Evolutionary conservation across 2,888 invertebrate species (phyloP), one percentile per base, ranked within the genome.

Genomic region (Pardosa pseudoannulata): DNA sequence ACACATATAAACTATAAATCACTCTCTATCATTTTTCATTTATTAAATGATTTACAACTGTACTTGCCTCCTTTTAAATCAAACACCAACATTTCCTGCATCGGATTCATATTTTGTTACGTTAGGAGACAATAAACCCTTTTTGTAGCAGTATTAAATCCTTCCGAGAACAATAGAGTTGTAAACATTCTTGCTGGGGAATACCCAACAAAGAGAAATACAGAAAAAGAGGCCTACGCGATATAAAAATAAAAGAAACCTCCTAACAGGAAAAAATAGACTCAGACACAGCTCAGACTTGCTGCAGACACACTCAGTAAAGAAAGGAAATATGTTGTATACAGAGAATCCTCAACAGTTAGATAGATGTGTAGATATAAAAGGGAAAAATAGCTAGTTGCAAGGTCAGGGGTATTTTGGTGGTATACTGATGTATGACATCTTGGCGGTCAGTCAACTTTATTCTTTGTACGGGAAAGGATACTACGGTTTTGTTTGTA

Each of bases 251-350:
- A 83, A 83, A 83, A 83, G 82, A 83, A 76, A 76, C 64, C 68
- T n/a, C 31, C 56, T 29, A 46, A 32, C 31, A 56, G 76, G 46
- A 83, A 82, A 80, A 83, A 83, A 83, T 83, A 83, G 82, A 71
- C 70, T 31, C 74, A 81, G 81, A 81, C 81, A 56, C 75, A 23
- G 70, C 32, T 76, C 50, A 83, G 82, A 83, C 82, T 76, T 29
- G 27, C 41, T 71, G 76, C 82, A 83, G 82, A 83, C 82, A 76
- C 46, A 41, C 75, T 6, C 16, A 36, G 70, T 27, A 62, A 74
- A 73, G 68, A 81, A 83, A 83, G 82, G 82, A 83, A 83, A 83
- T 83, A 83, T 83, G 82, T 83, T 83, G 82, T 83, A 83, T 83
- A 83, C 76, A 83, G 65, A 82, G 81, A 75, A 65, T 41, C 56